phyloP scores from a whole-genome alignment of 2,888 invertebrate genomes.

The Apotomis capreana region DNA sequence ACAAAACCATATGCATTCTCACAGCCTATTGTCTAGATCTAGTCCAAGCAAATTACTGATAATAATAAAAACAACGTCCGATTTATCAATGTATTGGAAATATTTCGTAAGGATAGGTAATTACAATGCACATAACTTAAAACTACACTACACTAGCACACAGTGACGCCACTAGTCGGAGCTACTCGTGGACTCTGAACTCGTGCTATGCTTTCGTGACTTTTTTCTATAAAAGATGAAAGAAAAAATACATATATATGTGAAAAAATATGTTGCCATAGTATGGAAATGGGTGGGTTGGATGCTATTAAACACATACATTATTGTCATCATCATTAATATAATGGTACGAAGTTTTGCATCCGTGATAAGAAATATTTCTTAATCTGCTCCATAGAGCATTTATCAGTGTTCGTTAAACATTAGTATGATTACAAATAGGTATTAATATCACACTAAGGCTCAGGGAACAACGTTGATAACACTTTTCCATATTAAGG shows the following conservation, averaged over 20 bases:
- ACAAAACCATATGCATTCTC: slow-evolving; percentile 32
- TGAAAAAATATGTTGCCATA: slow-evolving; percentile 58
- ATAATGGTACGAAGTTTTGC: too few relatives aligned
- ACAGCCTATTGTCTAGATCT: slow-evolving; percentile 46
- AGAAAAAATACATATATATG: slow-evolving; percentile 62
- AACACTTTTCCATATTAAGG: slow-evolving; percentile 49
- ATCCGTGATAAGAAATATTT: too few relatives aligned
- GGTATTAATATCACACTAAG: too few relatives aligned
- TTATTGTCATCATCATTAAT: background rate
- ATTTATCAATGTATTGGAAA: slow-evolving; percentile 40
- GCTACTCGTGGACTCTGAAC: slow-evolving; percentile 77
- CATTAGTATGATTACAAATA: background rate
- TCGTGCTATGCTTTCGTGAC: slow-evolving; percentile 78
- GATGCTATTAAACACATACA: background rate
- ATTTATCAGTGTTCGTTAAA: background rate
- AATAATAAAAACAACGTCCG: slow-evolving; percentile 40
- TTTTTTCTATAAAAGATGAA: slow-evolving; percentile 81
- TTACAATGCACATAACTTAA: slow-evolving; percentile 63
- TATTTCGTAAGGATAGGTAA: slow-evolving; percentile 36
- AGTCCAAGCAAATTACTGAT: slow-evolving; percentile 26
- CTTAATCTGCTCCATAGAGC: background rate
- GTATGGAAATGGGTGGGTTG: slow-evolving; percentile 42
- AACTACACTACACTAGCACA: slow-evolving; percentile 59
- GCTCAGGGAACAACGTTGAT: background rate
- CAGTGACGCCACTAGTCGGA: slow-evolving; percentile 73